phyloP scores from a whole-genome alignment of 2,888 invertebrate species.

The Gryllus longicercus region DNA sequence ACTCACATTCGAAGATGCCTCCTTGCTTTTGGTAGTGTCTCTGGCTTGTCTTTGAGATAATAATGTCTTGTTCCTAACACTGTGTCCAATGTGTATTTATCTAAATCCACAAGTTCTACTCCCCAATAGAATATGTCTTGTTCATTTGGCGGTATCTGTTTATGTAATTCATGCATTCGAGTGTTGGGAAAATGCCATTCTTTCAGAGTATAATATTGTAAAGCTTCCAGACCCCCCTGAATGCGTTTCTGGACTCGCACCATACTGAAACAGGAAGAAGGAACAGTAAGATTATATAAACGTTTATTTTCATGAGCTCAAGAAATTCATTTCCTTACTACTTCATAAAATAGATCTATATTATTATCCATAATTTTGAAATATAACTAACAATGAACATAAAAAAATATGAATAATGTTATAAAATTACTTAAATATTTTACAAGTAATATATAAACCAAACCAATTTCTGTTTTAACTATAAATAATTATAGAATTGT shows the following conservation, averaged over 20 bases:
- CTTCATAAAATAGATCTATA: too few relatives aligned
- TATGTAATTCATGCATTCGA: constrained; percentile 40
- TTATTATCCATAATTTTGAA: too few relatives aligned
- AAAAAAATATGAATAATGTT: too few relatives aligned
- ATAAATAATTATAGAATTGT: too few relatives aligned
- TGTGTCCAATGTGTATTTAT: constrained; percentile 49
- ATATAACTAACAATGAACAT: too few relatives aligned
- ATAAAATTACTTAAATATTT: too few relatives aligned
- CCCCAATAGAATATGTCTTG: constrained; percentile 48
- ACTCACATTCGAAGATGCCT: constrained; percentile 26
- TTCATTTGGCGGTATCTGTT: constrained; percentile 40
- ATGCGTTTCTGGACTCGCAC: constrained; percentile 49
- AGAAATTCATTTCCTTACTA: too few relatives aligned
- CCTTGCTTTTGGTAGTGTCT: constrained; percentile 40
- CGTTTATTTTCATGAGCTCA: too few relatives aligned
- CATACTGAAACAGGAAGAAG: constrained; percentile 43
- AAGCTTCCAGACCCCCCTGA: constrained; percentile 46
- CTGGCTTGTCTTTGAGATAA: constrained; percentile 48
- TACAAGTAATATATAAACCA: too few relatives aligned
- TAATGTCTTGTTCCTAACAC: constrained; percentile 49
- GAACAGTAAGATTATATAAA: too few relatives aligned
- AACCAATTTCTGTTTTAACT: too few relatives aligned
- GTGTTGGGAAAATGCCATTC: constrained; percentile 49
- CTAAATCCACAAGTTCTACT: constrained; percentile 46
- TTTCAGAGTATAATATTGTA: constrained; percentile 51